Evolutionary conservation across 2,797 vertebrate species (phyloP), one percentile per base, ranked within the genome.

Genomic region (Leptodactylus fallax): DNA sequence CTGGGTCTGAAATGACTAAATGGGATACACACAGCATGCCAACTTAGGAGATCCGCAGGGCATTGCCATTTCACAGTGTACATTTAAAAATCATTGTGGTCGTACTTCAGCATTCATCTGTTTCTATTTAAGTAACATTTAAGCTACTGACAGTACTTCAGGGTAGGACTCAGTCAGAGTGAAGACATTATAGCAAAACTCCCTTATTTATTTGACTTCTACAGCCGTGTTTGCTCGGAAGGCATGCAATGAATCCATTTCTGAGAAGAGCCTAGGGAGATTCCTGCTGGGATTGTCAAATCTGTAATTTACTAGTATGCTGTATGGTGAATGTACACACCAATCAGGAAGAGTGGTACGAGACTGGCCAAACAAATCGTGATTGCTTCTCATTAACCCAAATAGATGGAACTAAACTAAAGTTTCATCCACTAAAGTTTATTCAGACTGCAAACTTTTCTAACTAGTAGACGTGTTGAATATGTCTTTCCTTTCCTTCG

Each of bases 71-170:
- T 67, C 63, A 23, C 10, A 17, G 27, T 36, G 25, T 60, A 60
- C 23, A 58, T 14, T 65, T 11, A 63, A 81, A 9, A 81, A 81
- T 81, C 45, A 81, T 36, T 51, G 10, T 49, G n/a, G 12, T 63
- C 49, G 7, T 27, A 47, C 60, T 49, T 10, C 58, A 8, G 16
- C 36, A 49, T 72, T 76, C 4, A 47, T 77, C 55, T 77, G 51
- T 12, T 85, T 76, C 27, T 27, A 58, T 74, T 84, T 58, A 84
- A 74, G 53, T 76, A 74, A 45, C 27, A 49, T 76, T 85, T 85
- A n/a, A 25, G 56, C 16, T 85, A 25, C 36, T 23, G 27, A 76
- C 36, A 71, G 7, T 17, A 36, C 67, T 71, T 36, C 27, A 85
- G 74, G 55, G 21, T 65, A 53, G 16, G 36, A 49, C 72, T 79